These are phyloP conservation scores for Thera britannica DNA, from an alignment of 2,888 invertebrate genomes.

Conservation along the genomic window DNA sequence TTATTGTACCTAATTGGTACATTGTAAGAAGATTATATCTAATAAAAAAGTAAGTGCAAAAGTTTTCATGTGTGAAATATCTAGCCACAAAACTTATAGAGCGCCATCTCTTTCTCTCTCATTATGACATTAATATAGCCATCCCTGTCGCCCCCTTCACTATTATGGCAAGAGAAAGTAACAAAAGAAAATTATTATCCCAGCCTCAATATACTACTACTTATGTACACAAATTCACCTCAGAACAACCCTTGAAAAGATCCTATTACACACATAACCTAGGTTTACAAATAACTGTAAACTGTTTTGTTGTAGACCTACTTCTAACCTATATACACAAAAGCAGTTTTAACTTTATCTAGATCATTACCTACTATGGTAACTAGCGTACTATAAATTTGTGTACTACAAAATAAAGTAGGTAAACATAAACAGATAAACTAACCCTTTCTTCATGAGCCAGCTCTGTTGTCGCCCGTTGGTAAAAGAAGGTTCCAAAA, in stretches of 20 bases:
- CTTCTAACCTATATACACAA: conserved; percentile 67
- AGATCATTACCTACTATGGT: conserved; percentile 44
- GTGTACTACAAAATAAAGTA: conserved; percentile 40
- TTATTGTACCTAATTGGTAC: conserved; percentile 3
- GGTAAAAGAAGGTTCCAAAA: conserved; percentile 75
- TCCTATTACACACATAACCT: not conserved
- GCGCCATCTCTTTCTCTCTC: conserved; percentile 66
- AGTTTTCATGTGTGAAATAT: conserved; percentile 57
- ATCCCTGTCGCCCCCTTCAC: conserved; percentile 80
- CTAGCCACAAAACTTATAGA: conserved; percentile 54
- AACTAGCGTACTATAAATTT: conserved; percentile 51
- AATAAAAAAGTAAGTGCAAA: conserved; percentile 55
- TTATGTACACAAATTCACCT: conserved; percentile 21
- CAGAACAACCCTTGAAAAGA: conserved; percentile 10
- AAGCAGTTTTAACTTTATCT: conserved; percentile 44
- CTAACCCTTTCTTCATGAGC: conserved; percentile 85
- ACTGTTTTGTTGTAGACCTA: conserved; percentile 35
- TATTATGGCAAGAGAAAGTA: conserved; percentile 82
- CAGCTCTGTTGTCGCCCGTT: conserved; percentile 79
- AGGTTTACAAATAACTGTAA: conserved; percentile 19
- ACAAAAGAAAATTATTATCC: conserved; percentile 81
- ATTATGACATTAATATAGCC: conserved; percentile 47
- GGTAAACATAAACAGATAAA: conserved; percentile 78
- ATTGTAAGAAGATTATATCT: conserved; percentile 22
- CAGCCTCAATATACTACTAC: conserved; percentile 64